Evolutionary conservation across 2,797 vertebrate species (phyloP).

Genomic region (Sardinella longiceps): DNA sequence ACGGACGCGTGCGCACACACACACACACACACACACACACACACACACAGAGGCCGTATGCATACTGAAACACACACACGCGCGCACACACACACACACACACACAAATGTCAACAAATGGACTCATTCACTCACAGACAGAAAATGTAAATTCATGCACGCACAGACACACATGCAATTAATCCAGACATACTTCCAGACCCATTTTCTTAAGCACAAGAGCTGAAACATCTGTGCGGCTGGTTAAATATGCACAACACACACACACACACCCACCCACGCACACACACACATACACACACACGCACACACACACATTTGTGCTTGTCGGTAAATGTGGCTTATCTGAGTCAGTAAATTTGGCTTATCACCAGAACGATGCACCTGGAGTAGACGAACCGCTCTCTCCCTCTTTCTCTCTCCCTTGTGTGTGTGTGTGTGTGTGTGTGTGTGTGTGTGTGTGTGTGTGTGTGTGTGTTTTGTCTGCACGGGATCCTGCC

Average conservation of each 20-base stretch:
- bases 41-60: too few relatives aligned
- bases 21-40: constrained; percentile 25
- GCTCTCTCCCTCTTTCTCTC: neutral
- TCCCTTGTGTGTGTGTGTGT: too few relatives aligned
- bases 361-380: neutral
- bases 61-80: constrained; percentile 37
- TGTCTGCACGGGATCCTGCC: neutral
- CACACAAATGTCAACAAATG: neutral
- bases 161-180: constrained; percentile 29
- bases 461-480: neutral
- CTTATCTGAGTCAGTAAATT: neutral
- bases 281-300: neutral
- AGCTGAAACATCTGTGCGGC: constrained; percentile 61
- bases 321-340: neutral
- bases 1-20: too few relatives aligned
- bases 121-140: neutral
- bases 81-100: neutral
- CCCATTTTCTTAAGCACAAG: constrained; percentile 70
- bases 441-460: too few relatives aligned
- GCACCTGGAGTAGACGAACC: neutral
- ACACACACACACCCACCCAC: neutral
- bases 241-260: neutral
- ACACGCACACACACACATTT: neutral
- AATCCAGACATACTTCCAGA: constrained; percentile 49
- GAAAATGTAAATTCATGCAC: neutral